A percentile compares a stretch with the other conserved stretches of the same genome.
Evolutionary conservation across 2,888 invertebrate genomes (phyloP).

Genomic region (Conus canariensis): DNA sequence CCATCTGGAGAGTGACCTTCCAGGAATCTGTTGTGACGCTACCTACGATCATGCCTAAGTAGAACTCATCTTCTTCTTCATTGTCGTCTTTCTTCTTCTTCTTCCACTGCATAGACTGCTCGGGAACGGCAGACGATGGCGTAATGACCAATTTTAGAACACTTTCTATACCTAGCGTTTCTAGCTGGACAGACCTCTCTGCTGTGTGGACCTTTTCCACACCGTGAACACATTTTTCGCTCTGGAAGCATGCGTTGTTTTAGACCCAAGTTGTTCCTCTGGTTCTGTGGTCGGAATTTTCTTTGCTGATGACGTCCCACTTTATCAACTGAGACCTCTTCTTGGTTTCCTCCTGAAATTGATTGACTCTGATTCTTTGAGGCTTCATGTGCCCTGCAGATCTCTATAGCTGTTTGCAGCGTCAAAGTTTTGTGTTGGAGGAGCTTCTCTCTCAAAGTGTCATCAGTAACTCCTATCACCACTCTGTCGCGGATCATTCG

Average conservation of each 20-base stretch:
- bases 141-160: conserved; percentile 1
- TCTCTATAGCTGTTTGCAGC: background rate
- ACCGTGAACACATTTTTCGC: background rate
- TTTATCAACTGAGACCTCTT: background rate
- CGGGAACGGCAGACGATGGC: background rate
- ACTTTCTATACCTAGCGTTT: background rate
- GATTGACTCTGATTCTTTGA: background rate
- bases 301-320: background rate
- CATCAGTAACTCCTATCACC: background rate
- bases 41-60: background rate
- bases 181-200: conserved; percentile 9
- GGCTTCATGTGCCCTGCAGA: background rate
- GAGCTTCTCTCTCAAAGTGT: background rate
- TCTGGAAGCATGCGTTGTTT: background rate
- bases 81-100: background rate
- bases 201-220: conserved; percentile 2
- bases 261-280: too few species aligned
- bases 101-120: background rate
- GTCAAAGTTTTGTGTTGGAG: background rate
- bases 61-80: background rate
- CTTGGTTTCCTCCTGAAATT: background rate
- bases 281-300: background rate
- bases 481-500: conserved; percentile 15
- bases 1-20: background rate
- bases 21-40: background rate